Evolutionary conservation across 2,888 invertebrate genomes (phyloP), one percentile per base, ranked within the genome.

Genomic region (Mythimna vitellina): DNA sequence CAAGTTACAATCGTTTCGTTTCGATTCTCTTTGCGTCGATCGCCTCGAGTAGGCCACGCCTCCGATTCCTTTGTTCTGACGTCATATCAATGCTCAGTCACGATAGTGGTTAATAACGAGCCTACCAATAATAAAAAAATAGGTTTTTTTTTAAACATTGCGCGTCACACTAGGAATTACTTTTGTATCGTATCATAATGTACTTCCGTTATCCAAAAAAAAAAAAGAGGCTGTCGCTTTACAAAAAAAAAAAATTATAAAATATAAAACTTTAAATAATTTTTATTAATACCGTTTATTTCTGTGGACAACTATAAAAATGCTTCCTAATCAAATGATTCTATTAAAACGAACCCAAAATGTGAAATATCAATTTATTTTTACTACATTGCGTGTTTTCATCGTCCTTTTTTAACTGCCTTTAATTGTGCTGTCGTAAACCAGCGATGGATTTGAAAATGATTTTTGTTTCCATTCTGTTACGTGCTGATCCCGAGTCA

Each of bases 401-500:
- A 5, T 49, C 10, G 0, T 9, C 32, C 0, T 22, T 58, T 25
- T 63, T 32, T 5, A 32, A 56, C 1, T 42, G 14, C 10, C 4
- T 10, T 8, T 60, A 69, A 67, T 57, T 54, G 29, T 42, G 1
- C 22, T 32, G 9, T 32, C 69, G 29, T 60, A 53, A 77, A 57
- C 32, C 29, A 73, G 72, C 56, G 69, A 78, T 80, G 61, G n/a
- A 70, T 61, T 63, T 38, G 14, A 46, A 70, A 70, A 62, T 58
- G 6, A 73, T 67, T 65, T 73, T 54, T 70, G 35, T 46, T 53
- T n/a, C 42, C 60, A 70, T 69, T 69, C 22, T 38, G 69, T 56
- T 57, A 42, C 35, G 32, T 53, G 62, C 56, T 81, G 84, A 76
- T 81, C 78, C 71, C 63, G 53, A 70, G 70, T 60, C 58, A 71